phyloP scores from a whole-genome alignment of 2,113 vertebrate genomes.

The Synchiropus splendidus region DNA sequence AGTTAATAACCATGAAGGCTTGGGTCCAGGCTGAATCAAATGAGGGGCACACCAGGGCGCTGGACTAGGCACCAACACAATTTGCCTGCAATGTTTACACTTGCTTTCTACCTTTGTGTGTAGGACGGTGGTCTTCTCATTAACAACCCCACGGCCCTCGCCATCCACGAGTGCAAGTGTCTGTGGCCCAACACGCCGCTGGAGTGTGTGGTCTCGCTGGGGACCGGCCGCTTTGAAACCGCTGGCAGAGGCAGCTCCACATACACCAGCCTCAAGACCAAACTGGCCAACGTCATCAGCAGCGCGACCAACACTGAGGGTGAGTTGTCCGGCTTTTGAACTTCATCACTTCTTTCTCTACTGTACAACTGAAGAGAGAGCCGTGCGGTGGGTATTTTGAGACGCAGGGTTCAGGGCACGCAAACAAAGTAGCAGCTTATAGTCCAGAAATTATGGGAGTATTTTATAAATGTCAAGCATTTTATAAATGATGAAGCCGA shows the following conservation, averaged over 20 bases:
- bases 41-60: too few species aligned
- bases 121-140: slow-evolving; percentile 93
- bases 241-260: slow-evolving; percentile 66
- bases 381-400: too few species aligned
- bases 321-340: slow-evolving; percentile 37
- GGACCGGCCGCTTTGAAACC: slow-evolving; percentile 80
- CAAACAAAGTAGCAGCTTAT: too few species aligned
- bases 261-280: slow-evolving; percentile 86
- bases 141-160: slow-evolving; percentile 90
- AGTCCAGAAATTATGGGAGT: background rate
- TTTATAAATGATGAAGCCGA: too few species aligned
- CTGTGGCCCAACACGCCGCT: slow-evolving; percentile 85
- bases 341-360: too few species aligned
- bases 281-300: slow-evolving; percentile 87
- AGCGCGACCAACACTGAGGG: slow-evolving; percentile 94
- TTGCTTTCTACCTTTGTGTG: slow-evolving; percentile 18
- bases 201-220: slow-evolving; percentile 87
- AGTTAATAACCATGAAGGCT: slow-evolving; percentile 17
- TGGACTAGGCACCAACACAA: slow-evolving; percentile 7
- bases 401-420: too few species aligned
- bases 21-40: slow-evolving; percentile 15
- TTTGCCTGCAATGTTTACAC: background rate
- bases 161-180: slow-evolving; percentile 86
- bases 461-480: too few species aligned
- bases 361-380: too few species aligned